These are phyloP conservation scores for Troilus luridus DNA, from an alignment of 2,888 invertebrate genomes.

Conservation along the genomic window DNA sequence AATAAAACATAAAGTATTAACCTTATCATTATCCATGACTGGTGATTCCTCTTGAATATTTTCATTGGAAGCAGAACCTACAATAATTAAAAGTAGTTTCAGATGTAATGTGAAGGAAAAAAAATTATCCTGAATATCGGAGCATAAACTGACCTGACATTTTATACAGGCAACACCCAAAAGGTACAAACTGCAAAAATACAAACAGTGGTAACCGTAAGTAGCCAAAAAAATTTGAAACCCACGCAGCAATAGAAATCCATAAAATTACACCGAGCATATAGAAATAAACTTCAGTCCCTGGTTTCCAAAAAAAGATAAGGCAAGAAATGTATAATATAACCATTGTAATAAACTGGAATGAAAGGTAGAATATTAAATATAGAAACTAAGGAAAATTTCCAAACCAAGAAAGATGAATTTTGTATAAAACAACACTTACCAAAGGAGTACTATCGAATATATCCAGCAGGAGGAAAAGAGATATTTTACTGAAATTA, in stretches of 20 bases:
- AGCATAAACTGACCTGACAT: conserved; percentile 2
- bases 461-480: conserved; percentile 68
- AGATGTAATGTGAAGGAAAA: background rate
- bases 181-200: conserved; percentile 63
- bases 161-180: conserved; percentile 60
- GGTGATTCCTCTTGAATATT: background rate
- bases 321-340: conserved; percentile 58
- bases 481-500: conserved; percentile 65
- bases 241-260: conserved; percentile 64
- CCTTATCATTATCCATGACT: background rate
- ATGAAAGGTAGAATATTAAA: conserved; percentile 57
- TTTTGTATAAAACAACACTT: conserved; percentile 57
- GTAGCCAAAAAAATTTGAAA: conserved; percentile 64
- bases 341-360: conserved; percentile 61
- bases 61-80: background rate
- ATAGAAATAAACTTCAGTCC: conserved; percentile 59
- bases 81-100: background rate
- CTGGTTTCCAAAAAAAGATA: conserved; percentile 63
- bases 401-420: background rate
- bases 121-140: background rate
- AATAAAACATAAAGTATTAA: conserved; percentile 15
- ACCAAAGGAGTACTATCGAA: conserved; percentile 63
- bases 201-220: conserved; percentile 64
- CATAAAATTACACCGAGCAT: conserved; percentile 63
- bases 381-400: background rate